Evolutionary conservation across 2,113 vertebrate genomes (phyloP).

Genomic region (Zosterops pallidus): DNA sequence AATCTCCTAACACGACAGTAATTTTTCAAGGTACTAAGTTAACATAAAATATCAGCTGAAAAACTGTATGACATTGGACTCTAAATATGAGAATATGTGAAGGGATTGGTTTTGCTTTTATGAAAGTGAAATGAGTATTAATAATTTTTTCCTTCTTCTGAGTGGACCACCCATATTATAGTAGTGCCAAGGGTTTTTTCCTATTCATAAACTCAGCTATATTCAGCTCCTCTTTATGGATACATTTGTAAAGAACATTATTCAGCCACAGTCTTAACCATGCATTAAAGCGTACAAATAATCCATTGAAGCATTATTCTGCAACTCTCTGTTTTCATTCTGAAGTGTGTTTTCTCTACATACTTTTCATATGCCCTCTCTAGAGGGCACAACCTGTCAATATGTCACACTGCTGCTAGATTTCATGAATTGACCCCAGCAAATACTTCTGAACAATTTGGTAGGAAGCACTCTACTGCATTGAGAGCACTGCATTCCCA

Average conservation of each 20-base stretch:
- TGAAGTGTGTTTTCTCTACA: not conserved
- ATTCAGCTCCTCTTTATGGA: not conserved
- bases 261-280: not conserved
- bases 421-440: not conserved
- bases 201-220: not conserved
- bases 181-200: not conserved
- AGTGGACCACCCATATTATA: not conserved
- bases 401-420: not conserved
- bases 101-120: not conserved
- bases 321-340: not conserved
- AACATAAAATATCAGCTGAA: not conserved
- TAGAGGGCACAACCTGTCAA: not conserved
- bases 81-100: not conserved
- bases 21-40: not conserved
- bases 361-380: not conserved
- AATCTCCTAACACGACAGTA: not conserved
- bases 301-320: not conserved
- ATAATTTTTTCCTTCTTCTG: not conserved
- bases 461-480: not conserved
- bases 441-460: not conserved
- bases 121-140: not conserved
- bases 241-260: not conserved
- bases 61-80: not conserved
- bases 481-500: not conserved
- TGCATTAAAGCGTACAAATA: not conserved